A percentile compares a stretch with the other conserved stretches of the same genome.
Conservation (phyloP, 2,113 vertebrate genomes). For the Notechis scutatus region DNA sequence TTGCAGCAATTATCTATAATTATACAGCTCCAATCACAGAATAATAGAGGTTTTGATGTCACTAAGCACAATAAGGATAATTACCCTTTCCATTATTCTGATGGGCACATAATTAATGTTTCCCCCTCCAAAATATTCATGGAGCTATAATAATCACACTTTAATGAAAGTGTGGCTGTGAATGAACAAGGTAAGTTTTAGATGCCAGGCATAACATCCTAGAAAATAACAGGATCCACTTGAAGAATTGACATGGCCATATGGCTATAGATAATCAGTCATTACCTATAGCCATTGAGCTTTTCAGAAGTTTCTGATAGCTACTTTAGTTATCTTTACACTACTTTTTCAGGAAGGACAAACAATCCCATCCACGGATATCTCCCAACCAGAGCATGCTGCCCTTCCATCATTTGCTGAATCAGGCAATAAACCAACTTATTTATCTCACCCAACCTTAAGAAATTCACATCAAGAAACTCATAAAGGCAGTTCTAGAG, state of each 20-base stretch:
- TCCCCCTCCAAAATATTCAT: constrained; percentile 33
- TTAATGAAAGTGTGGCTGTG: constrained; percentile 48
- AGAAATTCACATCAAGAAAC: background rate
- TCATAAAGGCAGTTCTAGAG: background rate
- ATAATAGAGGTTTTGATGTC: constrained; percentile 74
- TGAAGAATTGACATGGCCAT: background rate
- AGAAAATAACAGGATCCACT: background rate
- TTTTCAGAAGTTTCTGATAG: background rate
- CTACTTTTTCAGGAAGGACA: background rate
- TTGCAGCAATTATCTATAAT: constrained; percentile 69
- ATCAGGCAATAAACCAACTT: background rate
- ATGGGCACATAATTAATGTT: constrained; percentile 64
- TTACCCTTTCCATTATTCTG: constrained; percentile 72
- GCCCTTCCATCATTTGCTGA: background rate
- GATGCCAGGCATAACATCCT: background rate
- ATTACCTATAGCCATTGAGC: background rate
- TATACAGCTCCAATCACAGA: constrained; percentile 65
- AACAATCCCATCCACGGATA: background rate
- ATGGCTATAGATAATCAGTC: background rate
- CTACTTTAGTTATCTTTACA: background rate
- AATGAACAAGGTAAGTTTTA: constrained; percentile 40
- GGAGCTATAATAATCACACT: constrained; percentile 29
- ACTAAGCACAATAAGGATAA: constrained; percentile 70
- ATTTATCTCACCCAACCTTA: background rate
- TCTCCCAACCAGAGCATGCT: background rate